These are phyloP conservation scores for Acronicta aceris DNA, from an alignment of 2,888 invertebrate genomes.

Conservation along the genomic window DNA sequence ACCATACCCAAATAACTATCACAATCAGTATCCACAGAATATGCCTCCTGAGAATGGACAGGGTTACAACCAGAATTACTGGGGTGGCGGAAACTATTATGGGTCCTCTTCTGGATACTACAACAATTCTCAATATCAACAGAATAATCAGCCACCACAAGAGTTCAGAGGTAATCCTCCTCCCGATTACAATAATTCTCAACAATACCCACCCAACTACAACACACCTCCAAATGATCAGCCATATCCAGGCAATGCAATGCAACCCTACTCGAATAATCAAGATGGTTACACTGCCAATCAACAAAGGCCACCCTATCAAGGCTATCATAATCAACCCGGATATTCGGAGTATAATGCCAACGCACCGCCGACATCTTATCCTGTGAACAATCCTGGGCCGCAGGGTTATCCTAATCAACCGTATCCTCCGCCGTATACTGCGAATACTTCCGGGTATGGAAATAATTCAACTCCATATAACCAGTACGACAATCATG, in stretches of 20 bases:
- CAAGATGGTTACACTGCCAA: conserved; percentile 73
- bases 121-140: conserved; percentile 78
- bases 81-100: conserved; percentile 82
- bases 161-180: conserved; percentile 73
- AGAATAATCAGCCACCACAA: conserved; percentile 73
- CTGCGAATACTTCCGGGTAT: conserved; percentile 67
- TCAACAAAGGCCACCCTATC: conserved; percentile 76
- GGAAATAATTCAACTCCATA: conserved; percentile 70
- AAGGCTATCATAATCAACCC: conserved; percentile 69
- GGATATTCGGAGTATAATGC: conserved; percentile 76
- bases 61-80: conserved; percentile 82
- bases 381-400: conserved; percentile 67
- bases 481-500: conserved; percentile 76
- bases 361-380: conserved; percentile 65
- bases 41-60: conserved; percentile 70
- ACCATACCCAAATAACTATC: conserved; percentile 78
- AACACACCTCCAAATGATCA: conserved; percentile 70
- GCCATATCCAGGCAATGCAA: conserved; percentile 71
- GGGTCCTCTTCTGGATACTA: conserved; percentile 79
- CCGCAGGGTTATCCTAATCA: conserved; percentile 73
- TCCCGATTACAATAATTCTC: conserved; percentile 70
- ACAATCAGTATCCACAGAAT: conserved; percentile 80
- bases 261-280: conserved; percentile 74
- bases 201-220: conserved; percentile 77
- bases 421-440: conserved; percentile 72